These are phyloP conservation scores for Bathynomus jamesi DNA, from an alignment of 1,140 invertebrate species.

Conservation along the genomic window DNA sequence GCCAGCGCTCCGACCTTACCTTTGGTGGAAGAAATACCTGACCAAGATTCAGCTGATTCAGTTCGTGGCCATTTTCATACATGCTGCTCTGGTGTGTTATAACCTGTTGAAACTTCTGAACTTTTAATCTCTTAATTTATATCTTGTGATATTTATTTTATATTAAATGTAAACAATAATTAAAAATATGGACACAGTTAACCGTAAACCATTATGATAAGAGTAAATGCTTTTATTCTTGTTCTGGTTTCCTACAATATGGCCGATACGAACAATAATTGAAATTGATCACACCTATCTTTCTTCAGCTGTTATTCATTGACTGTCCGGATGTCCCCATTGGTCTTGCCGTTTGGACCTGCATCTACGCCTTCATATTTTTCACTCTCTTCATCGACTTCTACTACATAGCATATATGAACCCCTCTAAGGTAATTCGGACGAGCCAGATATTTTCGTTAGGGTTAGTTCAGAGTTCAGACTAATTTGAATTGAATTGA, in stretches of 20 bases:
- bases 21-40: slow-evolving; percentile 56
- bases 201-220: too few relatives aligned
- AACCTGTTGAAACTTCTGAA: neutral
- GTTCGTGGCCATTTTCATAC: slow-evolving; percentile 36
- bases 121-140: neutral
- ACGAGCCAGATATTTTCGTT: slow-evolving; percentile 92
- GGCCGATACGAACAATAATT: too few relatives aligned
- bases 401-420: slow-evolving; percentile 76
- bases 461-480: slow-evolving; percentile 88
- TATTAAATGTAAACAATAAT: too few relatives aligned
- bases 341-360: slow-evolving; percentile 20
- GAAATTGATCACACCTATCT: too few relatives aligned
- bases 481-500: slow-evolving; percentile 64
- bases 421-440: slow-evolving; percentile 50
- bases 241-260: too few relatives aligned
- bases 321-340: slow-evolving; percentile 23
- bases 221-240: too few relatives aligned
- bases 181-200: too few relatives aligned
- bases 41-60: slow-evolving; percentile 50
- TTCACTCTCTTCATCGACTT: slow-evolving; percentile 91
- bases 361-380: slow-evolving; percentile 70
- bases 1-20: slow-evolving; percentile 48
- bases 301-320: slow-evolving; percentile 9
- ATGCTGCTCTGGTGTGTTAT: slow-evolving; percentile 17
- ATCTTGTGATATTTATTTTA: too few relatives aligned